These are phyloP conservation scores for Scartelaos histophorus DNA, from an alignment of 2,113 vertebrate genomes.

Conservation along the genomic window DNA sequence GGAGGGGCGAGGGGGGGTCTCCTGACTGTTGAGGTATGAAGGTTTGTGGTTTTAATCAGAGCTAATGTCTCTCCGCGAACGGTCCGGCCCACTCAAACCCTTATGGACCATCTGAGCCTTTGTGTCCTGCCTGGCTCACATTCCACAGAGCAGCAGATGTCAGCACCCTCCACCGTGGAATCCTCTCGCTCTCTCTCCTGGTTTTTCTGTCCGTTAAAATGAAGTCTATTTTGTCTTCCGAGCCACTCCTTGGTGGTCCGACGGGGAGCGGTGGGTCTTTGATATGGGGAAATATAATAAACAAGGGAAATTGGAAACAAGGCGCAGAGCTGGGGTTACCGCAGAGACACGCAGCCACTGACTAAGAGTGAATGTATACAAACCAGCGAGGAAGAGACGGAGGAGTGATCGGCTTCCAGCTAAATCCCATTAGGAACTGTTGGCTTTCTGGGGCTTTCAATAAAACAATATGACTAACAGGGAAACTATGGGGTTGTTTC, in stretches of 20 bases:
- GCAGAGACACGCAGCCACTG: constrained; percentile 35
- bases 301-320: constrained; percentile 73
- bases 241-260: constrained; percentile 72
- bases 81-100: constrained; percentile 52
- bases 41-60: constrained; percentile 65
- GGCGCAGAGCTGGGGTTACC: constrained; percentile 49
- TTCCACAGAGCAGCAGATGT: constrained; percentile 82
- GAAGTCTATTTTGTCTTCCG: constrained; percentile 69
- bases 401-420: constrained; percentile 25
- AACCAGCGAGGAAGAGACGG: constrained; percentile 6
- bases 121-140: constrained; percentile 78
- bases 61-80: constrained; percentile 47
- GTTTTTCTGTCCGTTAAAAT: constrained; percentile 62
- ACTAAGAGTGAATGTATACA: constrained; percentile 58
- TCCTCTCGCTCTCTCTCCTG: constrained; percentile 56
- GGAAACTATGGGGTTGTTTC: constrained; percentile 2
- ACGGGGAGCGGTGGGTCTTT: constrained; percentile 49
- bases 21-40: constrained; percentile 47
- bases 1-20: constrained; percentile 29
- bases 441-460: constrained; percentile 23
- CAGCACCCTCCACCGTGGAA: constrained; percentile 77
- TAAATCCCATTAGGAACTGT: constrained; percentile 49
- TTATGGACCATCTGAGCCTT: constrained; percentile 52
- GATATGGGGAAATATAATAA: constrained; percentile 69
- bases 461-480: background rate